Percentiles rank a stretch among this genome's conserved stretches.
These are phyloP conservation scores for Coreoperca whiteheadi DNA, from an alignment of 2,113 vertebrate species.

Conservation along the genomic window DNA sequence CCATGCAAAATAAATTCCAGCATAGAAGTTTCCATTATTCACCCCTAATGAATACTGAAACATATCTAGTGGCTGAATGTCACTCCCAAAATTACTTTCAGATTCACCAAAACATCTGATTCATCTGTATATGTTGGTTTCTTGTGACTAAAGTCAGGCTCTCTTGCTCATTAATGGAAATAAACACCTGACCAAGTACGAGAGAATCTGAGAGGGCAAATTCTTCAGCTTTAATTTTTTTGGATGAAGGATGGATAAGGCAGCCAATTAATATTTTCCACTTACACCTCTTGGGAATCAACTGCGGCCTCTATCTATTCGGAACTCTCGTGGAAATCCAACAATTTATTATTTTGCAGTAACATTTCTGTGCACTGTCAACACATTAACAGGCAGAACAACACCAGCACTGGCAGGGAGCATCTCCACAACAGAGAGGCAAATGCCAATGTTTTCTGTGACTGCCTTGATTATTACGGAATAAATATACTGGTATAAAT, in stretches of 20 bases:
- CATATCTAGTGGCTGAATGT: not conserved
- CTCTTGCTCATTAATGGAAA: slow-evolving; percentile 3
- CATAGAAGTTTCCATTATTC: not conserved
- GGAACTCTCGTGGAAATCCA: not conserved
- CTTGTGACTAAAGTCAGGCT: not conserved
- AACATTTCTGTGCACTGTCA: slow-evolving; percentile 28
- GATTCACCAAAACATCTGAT: not conserved
- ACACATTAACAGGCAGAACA: slow-evolving; percentile 32
- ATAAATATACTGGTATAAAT: slow-evolving; percentile 29
- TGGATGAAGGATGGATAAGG: not conserved
- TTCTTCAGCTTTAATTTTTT: not conserved
- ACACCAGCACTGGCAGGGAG: slow-evolving; percentile 17
- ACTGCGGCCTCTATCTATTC: not conserved
- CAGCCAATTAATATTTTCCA: slow-evolving; percentile 14
- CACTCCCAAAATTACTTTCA: not conserved
- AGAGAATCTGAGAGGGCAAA: not conserved
- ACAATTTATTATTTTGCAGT: slow-evolving; percentile 12
- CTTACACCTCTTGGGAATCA: not conserved
- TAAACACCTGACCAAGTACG: not conserved
- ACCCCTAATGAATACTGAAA: not conserved
- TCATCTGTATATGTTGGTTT: not conserved
- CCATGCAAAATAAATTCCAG: not conserved
- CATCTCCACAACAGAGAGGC: slow-evolving; percentile 16
- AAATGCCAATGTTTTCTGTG: slow-evolving; percentile 47
- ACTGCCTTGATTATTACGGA: slow-evolving; percentile 12